Evolutionary conservation across 1,140 invertebrate genomes (phyloP).

Genomic region (Octopus bimaculoides): DNA sequence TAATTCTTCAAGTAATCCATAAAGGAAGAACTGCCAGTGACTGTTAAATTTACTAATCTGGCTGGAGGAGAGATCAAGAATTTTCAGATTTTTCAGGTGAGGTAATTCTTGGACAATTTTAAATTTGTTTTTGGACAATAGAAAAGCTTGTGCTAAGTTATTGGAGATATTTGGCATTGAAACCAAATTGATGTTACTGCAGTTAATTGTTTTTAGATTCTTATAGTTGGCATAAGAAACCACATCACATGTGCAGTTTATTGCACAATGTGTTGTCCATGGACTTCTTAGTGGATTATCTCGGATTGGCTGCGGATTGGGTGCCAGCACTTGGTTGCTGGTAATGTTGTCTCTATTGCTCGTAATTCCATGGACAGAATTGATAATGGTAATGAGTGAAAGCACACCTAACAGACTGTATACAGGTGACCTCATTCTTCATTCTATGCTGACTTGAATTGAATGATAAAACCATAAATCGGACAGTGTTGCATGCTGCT

Average conservation of each 20-base stretch:
- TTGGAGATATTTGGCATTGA: constrained; percentile 31
- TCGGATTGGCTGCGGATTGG: neutral
- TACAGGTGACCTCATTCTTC: constrained; percentile 1
- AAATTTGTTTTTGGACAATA: constrained; percentile 39
- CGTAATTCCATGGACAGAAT: neutral
- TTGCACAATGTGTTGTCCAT: constrained; percentile 19
- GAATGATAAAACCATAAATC: neutral
- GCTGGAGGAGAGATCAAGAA: constrained; percentile 45
- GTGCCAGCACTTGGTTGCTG: neutral
- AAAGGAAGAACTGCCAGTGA: constrained; percentile 35
- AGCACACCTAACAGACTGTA: constrained; percentile 1
- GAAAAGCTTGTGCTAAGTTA: constrained; percentile 36
- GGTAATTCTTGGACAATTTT: constrained; percentile 33
- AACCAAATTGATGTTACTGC: constrained; percentile 27
- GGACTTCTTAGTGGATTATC: neutral
- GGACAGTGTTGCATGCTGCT: too few species aligned
- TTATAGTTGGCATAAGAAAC: constrained; percentile 9
- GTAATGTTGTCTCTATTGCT: neutral
- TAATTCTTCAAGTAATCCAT: constrained; percentile 33
- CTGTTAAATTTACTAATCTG: constrained; percentile 33
- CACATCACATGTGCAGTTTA: constrained; percentile 26
- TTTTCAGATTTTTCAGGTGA: constrained; percentile 24
- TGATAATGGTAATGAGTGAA: neutral
- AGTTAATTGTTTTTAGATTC: constrained; percentile 40
- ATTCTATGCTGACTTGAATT: neutral